These are phyloP conservation scores for Tachycineta bicolor DNA, from an alignment of 2,113 vertebrate species.

Conservation along the genomic window DNA sequence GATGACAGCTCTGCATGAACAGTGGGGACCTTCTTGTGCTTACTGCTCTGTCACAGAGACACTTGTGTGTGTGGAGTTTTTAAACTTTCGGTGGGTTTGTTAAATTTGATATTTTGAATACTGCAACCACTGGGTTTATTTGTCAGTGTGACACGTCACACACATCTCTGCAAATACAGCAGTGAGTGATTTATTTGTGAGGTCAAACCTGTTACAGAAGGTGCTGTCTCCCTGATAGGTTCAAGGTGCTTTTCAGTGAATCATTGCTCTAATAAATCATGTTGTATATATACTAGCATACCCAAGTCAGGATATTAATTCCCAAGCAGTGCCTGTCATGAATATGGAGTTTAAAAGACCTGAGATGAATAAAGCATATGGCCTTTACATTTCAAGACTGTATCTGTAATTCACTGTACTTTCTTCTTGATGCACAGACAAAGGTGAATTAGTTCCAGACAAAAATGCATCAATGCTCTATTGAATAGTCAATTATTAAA, in stretches of 20 bases:
- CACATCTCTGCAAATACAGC: slow-evolving; percentile 38
- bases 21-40: background rate
- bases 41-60: background rate
- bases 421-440: slow-evolving; percentile 66
- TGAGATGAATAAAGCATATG: slow-evolving; percentile 37
- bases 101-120: background rate
- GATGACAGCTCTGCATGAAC: background rate
- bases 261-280: slow-evolving; percentile 65
- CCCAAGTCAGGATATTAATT: slow-evolving; percentile 53
- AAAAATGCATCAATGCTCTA: slow-evolving; percentile 74
- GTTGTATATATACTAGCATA: slow-evolving; percentile 39
- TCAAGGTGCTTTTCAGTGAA: slow-evolving; percentile 44
- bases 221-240: slow-evolving; percentile 38
- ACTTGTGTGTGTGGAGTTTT: background rate
- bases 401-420: slow-evolving; percentile 69
- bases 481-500: slow-evolving; percentile 82
- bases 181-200: background rate
- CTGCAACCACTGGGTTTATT: background rate
- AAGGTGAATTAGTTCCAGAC: slow-evolving; percentile 79
- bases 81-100: background rate
- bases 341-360: slow-evolving; percentile 58
- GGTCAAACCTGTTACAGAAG: slow-evolving; percentile 24
- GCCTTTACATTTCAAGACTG: background rate
- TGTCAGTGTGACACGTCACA: background rate
- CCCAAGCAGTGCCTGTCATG: slow-evolving; percentile 31